Base-by-base conservation (phyloP, 2,797 vertebrate species). In the Sylvilagus floridanus region DNA sequence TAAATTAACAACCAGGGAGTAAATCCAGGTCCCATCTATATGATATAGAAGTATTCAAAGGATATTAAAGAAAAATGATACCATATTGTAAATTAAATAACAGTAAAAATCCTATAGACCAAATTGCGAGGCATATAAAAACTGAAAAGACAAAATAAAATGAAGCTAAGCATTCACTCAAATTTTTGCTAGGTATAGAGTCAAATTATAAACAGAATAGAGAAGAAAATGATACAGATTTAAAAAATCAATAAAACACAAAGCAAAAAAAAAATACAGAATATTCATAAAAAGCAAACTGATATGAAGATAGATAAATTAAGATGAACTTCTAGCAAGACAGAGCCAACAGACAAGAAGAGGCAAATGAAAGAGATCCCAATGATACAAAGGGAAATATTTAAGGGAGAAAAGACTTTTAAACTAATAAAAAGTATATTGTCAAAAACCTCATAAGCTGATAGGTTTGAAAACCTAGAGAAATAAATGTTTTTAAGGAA, bases 1-100 rank as follows among this genome's bases (percentile, higher is more conserved):
- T 54, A 86, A 89, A 87, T 94, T 62, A 84, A 73, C 77, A 32
- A 28, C 5, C 81, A 81, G 86, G 69, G 11, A 5, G 14, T 68
- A 92, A 22, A 32, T 73, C 52, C 30, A n/a, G 57, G 12, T 78
- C 30, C 17, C 11, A 71, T 37, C 7, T 24, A 21, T 42, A 7
- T 81, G 37, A 19, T 42, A 57, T 30, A 10, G 69, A 92, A 84
- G 0, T 62, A 78, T 84, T 85, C 76, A 83, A 69, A 14, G 2
- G 1, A 66, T 81, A 60, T 82, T 11, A 8, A 71, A 88, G 30
- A 75, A 14, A 71, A 86, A 89, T 60, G 37, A 30, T 35, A 57
- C 82, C 47, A 60, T 76, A 88, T 57, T 90, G 88, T 62, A 3
- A 90, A 84, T 87, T 78, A 91, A 81, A 66, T 22, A 76, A 19